Evolutionary conservation across 2,113 vertebrate species (phyloP), one percentile per base, ranked within the genome.

Genomic region (Salvator merianae): DNA sequence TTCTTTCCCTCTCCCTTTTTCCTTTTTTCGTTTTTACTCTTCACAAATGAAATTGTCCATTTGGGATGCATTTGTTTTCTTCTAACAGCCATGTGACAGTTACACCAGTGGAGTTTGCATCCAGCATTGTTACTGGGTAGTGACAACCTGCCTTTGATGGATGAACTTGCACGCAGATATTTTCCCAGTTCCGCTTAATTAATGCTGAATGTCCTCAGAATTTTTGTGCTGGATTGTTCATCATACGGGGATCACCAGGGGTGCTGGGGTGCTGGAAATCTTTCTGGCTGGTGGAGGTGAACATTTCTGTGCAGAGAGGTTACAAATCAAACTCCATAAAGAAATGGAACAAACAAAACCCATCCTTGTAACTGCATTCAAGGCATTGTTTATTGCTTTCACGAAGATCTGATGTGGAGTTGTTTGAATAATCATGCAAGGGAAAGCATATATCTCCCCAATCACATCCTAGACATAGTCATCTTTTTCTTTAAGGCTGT

Each of bases 1-100:
- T 76, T 12, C 88, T 90, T 70, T 22, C 20, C 0, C 83, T 16
- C 65, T 28, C 24, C 13, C 22, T 2, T 38, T 83, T 55, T 80
- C 90, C 90, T 26, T 34, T 5, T 32, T 34, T n/a, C 20, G 40
- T 66, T 40, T 30, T 12, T 8, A 28, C 66, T 84, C 73, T 84
- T 92, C 92, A 89, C 59, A 92, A 95, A 93, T 92, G 94, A 94
- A 95, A 96, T 95, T 89, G 92, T 95, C 94, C 94, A n/a, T 96
- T 95, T 91, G 96, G 95, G 96, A 96, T 92, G 66, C 95, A 95
- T 96, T 96, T 91, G 93, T 96, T 95, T 95, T 89, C 92, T 92
- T 84, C 92, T 95, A 96, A 95, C 94, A 76, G 94, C 94, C 34
- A 0, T 4, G 28, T 95, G 94, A 94, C 94, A 94, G 94, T 94